Base-by-base conservation (phyloP, 2,113 vertebrate species). In the Pygoscelis adeliae region DNA sequence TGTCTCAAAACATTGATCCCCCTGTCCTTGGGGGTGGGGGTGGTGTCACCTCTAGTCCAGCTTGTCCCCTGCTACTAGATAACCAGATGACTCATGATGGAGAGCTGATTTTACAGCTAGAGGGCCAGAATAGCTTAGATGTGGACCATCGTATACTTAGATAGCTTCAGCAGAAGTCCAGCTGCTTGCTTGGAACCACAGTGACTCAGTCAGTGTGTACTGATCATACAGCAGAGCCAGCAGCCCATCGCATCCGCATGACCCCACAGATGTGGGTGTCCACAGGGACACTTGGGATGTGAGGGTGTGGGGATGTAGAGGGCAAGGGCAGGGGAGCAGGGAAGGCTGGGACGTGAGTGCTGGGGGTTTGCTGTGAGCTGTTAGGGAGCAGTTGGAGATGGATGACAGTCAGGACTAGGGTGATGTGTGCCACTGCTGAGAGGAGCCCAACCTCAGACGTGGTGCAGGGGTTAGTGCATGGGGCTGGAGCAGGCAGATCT, bases 201-300 rank as follows among this genome's bases (percentile, higher is more conserved):
- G 44, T 69, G 89, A 83, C 44, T 86, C 38, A 32, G 32, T 55
- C 42, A 34, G 15, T 14, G 22, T 20, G 29, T 59, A 19, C 44
- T 77, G 76, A 49, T 36, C 27, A 13, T 34, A 21, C 27, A 87
- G 66, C 30, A 62, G 27, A 71, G 32, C 50, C 55, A 73, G 56
- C 62, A 86, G 44, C 36, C 30, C 7, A 3, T 21, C 0, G 0
- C 47, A 59, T n/a, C 49, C 3, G 0, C 5, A 1, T 23, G 38
- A 72, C 21, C n/a, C 62, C 49, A 22, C 8, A 38, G 63, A 34
- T 19, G 13, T 4, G 8, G 2, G 30, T 66, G 42, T 88, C 71
- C 29, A 12, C 0, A 0, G 29, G 42, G 25, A 46, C 4, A 3
- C 10, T 46, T 42, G 50, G 42, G 22, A 46, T 59, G 30, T 27